Evolutionary conservation across 2,797 vertebrate genomes (phyloP), one percentile per base, ranked within the genome.

Genomic region (Amniataba percoides): DNA sequence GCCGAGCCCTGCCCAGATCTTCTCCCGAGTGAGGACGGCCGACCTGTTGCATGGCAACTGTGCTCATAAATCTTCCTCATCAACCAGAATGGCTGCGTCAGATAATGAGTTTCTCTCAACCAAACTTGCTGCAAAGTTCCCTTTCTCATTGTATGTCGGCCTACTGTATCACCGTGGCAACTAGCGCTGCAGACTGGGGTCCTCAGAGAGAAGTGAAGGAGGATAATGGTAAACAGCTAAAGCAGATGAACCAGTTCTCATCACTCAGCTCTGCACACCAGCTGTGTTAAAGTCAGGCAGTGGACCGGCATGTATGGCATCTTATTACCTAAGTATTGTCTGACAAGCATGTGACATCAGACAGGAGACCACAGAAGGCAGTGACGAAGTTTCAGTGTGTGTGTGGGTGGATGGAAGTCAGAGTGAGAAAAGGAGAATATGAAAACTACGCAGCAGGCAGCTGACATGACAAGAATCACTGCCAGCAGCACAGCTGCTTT

Each of bases 31-130:
- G 80, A 81, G 85, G 4, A 36, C 86, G 88, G 78, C 42, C 77
- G 75, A 89, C 87, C 84, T 89, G 90, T 96, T 93, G 93, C 96
- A 78, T 97, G 93, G 96, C 95, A 97, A 95, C 95, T 4, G 45
- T 40, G 25, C 27, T 87, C 83, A 31, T 73, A 87, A 78, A 86
- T 87, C 80, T 62, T 64, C 74, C 79, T 53, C 81, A 68, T 84
- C 78, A 61, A 23, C 51, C 49, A 45, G 34, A 77, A 51, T n/a
- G 55, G 46, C 79, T 61, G 66, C 74, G 52, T 84, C 59, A 57
- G 49, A 85, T 83, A 85, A 90, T 81, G 86, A 82, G 64, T 75
- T 73, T 68, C 76, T 70, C 75, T 73, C 78, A 59, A 74, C 77
- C 71, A 51, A 88, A 86, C 80, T 84, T 72, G 64, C 79, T 75